Percentiles rank a stretch among this genome's conserved stretches.
Evolutionary conservation across 2,888 invertebrate genomes (phyloP).

Genomic region (Hypolimnas misippus): DNA sequence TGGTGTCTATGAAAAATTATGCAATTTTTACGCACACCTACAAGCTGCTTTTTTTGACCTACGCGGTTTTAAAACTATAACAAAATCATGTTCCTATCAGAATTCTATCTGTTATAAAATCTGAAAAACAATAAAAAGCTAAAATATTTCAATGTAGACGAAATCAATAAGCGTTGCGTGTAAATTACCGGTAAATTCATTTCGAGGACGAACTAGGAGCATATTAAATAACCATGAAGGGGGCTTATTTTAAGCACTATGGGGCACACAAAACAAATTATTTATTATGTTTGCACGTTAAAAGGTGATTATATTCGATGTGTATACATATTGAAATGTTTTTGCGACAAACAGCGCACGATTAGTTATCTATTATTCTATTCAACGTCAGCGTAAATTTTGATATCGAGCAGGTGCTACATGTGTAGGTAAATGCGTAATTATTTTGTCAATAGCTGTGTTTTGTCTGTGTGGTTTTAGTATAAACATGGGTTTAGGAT

Average conservation of each 20-base stretch:
- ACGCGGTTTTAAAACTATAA: too few relatives aligned
- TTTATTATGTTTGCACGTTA: background rate
- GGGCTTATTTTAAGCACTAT: background rate
- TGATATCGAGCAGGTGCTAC: too few relatives aligned
- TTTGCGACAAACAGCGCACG: background rate
- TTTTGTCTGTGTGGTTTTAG: background rate
- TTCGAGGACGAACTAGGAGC: background rate
- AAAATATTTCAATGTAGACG: background rate
- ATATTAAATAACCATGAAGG: background rate
- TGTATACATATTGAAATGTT: background rate
- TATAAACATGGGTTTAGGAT: background rate
- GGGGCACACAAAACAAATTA: background rate
- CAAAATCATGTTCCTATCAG: too few relatives aligned
- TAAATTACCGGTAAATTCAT: background rate
- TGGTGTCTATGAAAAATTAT: too few relatives aligned
- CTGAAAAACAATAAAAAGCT: too few relatives aligned
- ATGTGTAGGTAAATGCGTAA: too few relatives aligned
- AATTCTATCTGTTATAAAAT: too few relatives aligned
- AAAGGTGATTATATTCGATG: background rate
- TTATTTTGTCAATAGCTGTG: too few relatives aligned
- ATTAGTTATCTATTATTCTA: background rate
- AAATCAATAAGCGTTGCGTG: constrained; percentile 9
- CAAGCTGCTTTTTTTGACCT: too few relatives aligned
- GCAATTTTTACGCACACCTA: too few relatives aligned
- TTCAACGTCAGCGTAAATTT: background rate